These are phyloP conservation scores for Magallana gigas DNA, from an alignment of 1,140 invertebrate species.

Conservation along the genomic window DNA sequence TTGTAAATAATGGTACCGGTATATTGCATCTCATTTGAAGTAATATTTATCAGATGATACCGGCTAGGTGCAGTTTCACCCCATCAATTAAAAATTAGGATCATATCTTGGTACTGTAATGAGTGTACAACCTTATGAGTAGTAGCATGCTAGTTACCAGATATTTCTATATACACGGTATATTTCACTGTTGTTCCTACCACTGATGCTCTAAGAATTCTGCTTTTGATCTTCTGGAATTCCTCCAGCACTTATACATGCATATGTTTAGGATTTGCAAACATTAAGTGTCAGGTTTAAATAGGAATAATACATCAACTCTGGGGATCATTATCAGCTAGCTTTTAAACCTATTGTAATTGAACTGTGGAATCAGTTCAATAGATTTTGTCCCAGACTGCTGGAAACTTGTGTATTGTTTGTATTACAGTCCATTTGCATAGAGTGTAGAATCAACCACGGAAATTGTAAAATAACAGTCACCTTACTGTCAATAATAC, in stretches of 20 bases:
- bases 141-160: no score
- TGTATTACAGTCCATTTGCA: conserved; percentile 18
- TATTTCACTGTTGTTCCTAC: no score
- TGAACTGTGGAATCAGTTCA: conserved; percentile 9
- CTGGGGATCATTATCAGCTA: conserved; percentile 18
- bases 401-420: conserved; percentile 18
- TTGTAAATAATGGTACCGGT: no score
- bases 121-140: no score
- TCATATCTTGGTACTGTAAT: no score
- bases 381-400: conserved; percentile 9
- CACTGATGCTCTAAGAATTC: neutral
- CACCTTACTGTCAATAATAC: neutral
- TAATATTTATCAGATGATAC: no score
- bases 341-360: conserved; percentile 14
- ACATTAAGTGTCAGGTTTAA: conserved; percentile 26
- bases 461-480: conserved; percentile 32
- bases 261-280: neutral
- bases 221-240: conserved; percentile 5
- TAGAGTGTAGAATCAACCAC: neutral
- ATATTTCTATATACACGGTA: no score
- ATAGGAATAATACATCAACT: conserved; percentile 24
- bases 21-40: no score
- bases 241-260: neutral
- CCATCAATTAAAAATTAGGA: no score
- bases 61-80: no score